Conservation (phyloP, 2,113 vertebrate genomes). For the Oreochromis aureus region DNA sequence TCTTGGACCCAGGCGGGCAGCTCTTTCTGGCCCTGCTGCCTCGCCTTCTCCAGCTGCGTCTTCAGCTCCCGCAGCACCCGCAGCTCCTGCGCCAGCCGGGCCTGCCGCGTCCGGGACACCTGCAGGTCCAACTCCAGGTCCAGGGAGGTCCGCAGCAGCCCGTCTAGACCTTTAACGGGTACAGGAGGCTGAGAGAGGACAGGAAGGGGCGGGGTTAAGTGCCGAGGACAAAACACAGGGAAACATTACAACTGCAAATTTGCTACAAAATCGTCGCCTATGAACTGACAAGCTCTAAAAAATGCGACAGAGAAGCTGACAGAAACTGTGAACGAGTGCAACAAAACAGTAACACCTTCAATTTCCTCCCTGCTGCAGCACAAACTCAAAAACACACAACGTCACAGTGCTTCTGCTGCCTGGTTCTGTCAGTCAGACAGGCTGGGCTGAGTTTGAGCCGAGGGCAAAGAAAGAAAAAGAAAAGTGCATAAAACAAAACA, state of each 20-base stretch:
- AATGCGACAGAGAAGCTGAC: background rate
- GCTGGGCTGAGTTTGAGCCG: background rate
- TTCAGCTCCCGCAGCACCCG: conserved; percentile 85
- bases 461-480: background rate
- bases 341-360: background rate
- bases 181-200: conserved; percentile 63
- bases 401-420: background rate
- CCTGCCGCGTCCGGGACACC: conserved; percentile 86
- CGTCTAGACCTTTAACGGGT: conserved; percentile 74
- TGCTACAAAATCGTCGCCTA: background rate
- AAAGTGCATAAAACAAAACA: background rate
- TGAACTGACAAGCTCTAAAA: background rate
- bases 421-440: background rate
- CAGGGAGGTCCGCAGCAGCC: conserved; percentile 85
- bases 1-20: conserved; percentile 84
- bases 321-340: background rate
- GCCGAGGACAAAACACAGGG: background rate
- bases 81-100: conserved; percentile 86
- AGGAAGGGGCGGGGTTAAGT: background rate
- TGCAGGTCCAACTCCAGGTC: conserved; percentile 96
- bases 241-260: background rate
- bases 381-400: background rate
- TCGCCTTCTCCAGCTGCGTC: conserved; percentile 84
- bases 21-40: conserved; percentile 81
- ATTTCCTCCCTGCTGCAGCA: background rate